Evolutionary conservation across 2,888 invertebrate genomes (phyloP).

Genomic region (Neoascia interrupta): DNA sequence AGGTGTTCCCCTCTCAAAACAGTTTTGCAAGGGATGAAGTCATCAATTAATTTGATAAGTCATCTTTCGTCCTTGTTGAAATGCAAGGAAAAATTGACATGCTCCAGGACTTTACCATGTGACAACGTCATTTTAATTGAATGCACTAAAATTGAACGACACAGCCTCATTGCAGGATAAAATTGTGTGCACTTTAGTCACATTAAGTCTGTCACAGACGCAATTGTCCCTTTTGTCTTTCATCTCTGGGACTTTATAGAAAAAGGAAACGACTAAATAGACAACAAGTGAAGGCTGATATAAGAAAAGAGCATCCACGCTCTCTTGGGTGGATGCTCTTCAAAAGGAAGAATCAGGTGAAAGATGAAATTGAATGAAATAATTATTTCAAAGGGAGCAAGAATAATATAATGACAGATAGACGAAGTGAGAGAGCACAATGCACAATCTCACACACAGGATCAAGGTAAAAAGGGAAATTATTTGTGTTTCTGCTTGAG

Average conservation of each 20-base stretch:
- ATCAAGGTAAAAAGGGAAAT: constrained; percentile 35
- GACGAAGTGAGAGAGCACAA: constrained; percentile 7
- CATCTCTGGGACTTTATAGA: too few relatives aligned
- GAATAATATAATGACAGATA: constrained; percentile 50
- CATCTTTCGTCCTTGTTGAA: too few relatives aligned
- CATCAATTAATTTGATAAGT: too few relatives aligned
- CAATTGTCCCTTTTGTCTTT: too few relatives aligned
- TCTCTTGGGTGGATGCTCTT: not conserved
- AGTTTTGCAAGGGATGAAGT: too few relatives aligned
- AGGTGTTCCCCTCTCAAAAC: too few relatives aligned
- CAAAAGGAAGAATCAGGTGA: constrained; percentile 49
- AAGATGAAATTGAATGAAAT: constrained; percentile 68
- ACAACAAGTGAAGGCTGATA: too few relatives aligned
- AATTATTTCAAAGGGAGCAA: constrained; percentile 56
- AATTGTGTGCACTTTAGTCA: constrained; percentile 56
- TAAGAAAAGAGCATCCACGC: constrained; percentile 8
- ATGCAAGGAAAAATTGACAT: not conserved
- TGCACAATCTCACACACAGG: not conserved
- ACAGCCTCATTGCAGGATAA: constrained; percentile 31
- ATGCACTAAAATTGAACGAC: constrained; percentile 61
- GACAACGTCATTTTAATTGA: constrained; percentile 27
- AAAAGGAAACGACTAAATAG: too few relatives aligned
- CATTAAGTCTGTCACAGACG: constrained; percentile 52
- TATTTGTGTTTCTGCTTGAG: constrained; percentile 70
- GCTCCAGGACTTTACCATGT: too few relatives aligned